Evolutionary conservation across 2,113 vertebrate genomes (phyloP).

Genomic region (Indri indri): DNA sequence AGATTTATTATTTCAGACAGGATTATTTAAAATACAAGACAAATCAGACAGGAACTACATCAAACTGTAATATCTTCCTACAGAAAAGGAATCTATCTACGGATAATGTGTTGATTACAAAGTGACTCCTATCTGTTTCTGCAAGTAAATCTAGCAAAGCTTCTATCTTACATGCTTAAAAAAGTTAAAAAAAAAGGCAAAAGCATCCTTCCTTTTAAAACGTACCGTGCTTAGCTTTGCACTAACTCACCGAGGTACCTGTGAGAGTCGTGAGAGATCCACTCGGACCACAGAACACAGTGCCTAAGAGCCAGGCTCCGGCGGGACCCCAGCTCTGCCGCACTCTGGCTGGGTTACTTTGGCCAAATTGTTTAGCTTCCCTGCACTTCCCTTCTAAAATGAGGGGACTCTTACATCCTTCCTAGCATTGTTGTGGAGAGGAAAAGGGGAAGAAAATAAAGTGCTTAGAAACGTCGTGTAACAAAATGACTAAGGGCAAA

Average conservation of each 20-base stretch:
- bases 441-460: not conserved
- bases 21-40: conserved; percentile 15
- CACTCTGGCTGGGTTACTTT: not conserved
- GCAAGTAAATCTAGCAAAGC: not conserved
- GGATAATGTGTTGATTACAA: not conserved
- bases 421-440: not conserved
- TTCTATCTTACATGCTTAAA: not conserved
- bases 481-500: not conserved
- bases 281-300: not conserved
- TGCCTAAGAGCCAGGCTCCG: not conserved
- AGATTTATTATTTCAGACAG: not conserved
- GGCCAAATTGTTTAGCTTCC: not conserved
- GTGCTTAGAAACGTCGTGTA: not conserved
- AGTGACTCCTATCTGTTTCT: not conserved
- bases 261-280: not conserved
- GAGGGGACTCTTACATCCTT: not conserved
- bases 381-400: not conserved
- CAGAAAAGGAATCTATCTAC: not conserved
- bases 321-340: not conserved
- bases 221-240: not conserved
- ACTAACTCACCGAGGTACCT: not conserved
- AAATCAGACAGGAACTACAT: not conserved
- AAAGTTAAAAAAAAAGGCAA: not conserved
- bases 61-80: not conserved
- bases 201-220: not conserved